Percentiles rank a stretch among this genome's conserved stretches.
Conservation (phyloP, 2,797 vertebrate species). For the Oreochromis mossambicus region DNA sequence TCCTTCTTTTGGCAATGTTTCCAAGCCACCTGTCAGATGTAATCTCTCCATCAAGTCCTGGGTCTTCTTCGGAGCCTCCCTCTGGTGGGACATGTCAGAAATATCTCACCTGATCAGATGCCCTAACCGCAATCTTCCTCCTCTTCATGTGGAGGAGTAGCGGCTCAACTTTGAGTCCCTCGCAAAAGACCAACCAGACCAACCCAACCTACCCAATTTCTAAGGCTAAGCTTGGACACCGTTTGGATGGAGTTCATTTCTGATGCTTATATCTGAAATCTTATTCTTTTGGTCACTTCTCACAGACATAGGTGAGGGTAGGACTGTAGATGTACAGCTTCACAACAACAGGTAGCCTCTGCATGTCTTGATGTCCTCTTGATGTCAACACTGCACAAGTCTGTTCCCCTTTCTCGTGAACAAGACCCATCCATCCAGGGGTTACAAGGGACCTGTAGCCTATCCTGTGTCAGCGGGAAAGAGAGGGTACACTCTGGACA, state of each 20-base stretch:
- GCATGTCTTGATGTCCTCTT: no score
- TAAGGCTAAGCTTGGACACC: not conserved
- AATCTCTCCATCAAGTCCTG: not conserved
- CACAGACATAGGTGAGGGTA: rapidly evolving
- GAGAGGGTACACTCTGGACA: not conserved
- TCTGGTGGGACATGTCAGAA: not conserved
- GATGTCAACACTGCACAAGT: not conserved
- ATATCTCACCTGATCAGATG: not conserved
- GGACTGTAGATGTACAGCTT: rapidly evolving
- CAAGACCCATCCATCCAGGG: not conserved
- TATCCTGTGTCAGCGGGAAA: not conserved
- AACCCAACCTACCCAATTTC: rapidly evolving
- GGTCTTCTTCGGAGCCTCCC: not conserved
- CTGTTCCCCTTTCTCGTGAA: not conserved
- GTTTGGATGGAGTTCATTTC: not conserved
- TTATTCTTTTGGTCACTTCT: not conserved
- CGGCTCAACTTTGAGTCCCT: not conserved
- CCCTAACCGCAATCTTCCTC: not conserved
- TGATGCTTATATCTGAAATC: not conserved
- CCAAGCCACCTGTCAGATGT: not conserved
- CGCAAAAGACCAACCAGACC: rapidly evolving
- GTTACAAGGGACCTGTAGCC: not conserved
- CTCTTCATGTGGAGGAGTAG: not conserved
- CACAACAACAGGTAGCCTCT: not conserved
- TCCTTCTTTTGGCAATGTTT: not conserved